Evolutionary conservation across 2,797 vertebrate genomes (phyloP).

Genomic region (Carcharodon carcharias): DNA sequence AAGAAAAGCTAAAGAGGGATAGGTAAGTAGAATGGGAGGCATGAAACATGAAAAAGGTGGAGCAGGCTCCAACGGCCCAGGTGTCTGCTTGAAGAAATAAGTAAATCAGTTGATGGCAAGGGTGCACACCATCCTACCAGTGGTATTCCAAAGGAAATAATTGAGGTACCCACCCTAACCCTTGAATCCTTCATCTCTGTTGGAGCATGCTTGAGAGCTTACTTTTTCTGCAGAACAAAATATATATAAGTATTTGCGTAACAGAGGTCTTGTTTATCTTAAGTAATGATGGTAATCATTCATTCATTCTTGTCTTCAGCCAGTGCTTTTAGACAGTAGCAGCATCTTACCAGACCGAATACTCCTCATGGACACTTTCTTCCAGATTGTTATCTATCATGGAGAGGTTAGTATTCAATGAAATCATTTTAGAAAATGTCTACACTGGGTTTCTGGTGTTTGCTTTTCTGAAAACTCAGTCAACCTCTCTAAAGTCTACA

Average conservation of each 20-base stretch:
- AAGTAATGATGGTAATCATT: background rate
- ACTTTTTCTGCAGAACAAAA: no score
- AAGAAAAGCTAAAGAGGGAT: background rate
- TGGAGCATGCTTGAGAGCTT: background rate
- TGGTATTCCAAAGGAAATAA: background rate
- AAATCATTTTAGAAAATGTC: background rate
- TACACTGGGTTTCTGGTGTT: background rate
- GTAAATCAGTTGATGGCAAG: background rate
- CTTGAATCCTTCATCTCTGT: background rate
- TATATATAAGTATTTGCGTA: background rate
- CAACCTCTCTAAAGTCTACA: background rate
- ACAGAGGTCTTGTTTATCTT: background rate
- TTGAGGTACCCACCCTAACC: background rate
- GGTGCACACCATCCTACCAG: background rate
- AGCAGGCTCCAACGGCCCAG: background rate
- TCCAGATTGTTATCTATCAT: conserved; percentile 94
- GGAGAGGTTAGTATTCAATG: conserved; percentile 72
- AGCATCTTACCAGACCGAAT: conserved; percentile 92
- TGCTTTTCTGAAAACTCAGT: background rate
- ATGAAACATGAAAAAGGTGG: background rate
- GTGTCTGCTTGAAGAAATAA: background rate
- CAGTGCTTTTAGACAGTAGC: conserved; percentile 92
- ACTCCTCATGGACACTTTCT: conserved; percentile 95
- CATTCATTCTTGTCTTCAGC: conserved; percentile 55
- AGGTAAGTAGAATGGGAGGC: background rate